These are phyloP conservation scores for Sebastolobus altivelis DNA, from an alignment of 2,797 vertebrate genomes.

Conservation along the genomic window DNA sequence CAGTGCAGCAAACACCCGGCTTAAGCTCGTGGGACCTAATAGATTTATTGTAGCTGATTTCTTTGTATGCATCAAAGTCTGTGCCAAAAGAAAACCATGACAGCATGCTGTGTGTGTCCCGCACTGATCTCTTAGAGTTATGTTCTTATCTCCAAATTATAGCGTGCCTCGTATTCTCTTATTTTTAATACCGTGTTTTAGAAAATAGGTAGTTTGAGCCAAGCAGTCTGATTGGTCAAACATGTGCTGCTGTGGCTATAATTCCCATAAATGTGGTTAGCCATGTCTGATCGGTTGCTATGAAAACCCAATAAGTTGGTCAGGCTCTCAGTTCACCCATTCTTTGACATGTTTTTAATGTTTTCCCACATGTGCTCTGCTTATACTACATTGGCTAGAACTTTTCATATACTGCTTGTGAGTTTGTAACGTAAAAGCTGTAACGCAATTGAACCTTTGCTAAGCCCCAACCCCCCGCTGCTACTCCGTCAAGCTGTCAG, in stretches of 20 bases:
- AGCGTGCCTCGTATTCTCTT: neutral
- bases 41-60: constrained; percentile 2
- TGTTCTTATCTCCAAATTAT: constrained; percentile 24
- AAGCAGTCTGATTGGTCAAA: constrained; percentile 1
- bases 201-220: constrained; percentile 1
- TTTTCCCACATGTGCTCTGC: neutral
- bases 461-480: no score
- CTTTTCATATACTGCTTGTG: neutral
- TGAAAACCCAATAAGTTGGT: neutral
- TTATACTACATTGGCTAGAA: neutral
- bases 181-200: constrained; percentile 19
- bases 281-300: neutral
- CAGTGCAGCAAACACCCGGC: neutral
- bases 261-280: neutral
- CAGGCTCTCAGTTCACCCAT: neutral
- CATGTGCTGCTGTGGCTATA: neutral
- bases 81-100: neutral
- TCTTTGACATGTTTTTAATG: neutral
- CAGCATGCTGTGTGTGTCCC: neutral
- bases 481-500: neutral
- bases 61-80: neutral
- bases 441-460: neutral
- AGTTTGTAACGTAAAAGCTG: neutral
- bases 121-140: constrained; percentile 1
- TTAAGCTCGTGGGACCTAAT: neutral